Conservation (phyloP, 1,140 invertebrate genomes). For the Bemisia tabaci region DNA sequence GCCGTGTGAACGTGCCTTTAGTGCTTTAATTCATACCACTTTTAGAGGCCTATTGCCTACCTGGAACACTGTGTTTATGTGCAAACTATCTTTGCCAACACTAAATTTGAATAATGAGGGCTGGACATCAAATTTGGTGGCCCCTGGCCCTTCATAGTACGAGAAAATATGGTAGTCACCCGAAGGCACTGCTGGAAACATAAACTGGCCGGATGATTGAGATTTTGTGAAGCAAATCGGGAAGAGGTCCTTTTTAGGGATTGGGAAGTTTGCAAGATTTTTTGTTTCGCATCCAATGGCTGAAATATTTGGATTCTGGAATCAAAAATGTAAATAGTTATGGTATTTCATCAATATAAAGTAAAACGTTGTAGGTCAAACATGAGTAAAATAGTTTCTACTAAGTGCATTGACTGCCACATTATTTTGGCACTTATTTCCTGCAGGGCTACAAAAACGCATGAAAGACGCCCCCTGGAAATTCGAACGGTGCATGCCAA, state of each 20-base stretch:
- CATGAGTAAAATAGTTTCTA: no score
- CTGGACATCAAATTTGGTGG: conserved; percentile 61
- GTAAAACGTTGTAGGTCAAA: no score
- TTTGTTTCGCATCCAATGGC: neutral
- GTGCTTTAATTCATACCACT: no score
- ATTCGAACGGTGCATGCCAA: no score
- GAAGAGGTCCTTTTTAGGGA: neutral
- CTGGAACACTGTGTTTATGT: conserved; percentile 57
- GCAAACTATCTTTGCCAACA: conserved; percentile 55
- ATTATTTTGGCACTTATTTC: no score
- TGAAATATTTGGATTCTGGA: neutral
- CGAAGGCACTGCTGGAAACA: conserved; percentile 58
- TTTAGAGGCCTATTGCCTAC: no score
- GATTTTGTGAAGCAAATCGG: conserved; percentile 65
- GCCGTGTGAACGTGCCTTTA: no score
- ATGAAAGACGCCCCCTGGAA: no score
- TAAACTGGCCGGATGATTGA: conserved; percentile 57
- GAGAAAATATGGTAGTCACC: conserved; percentile 63
- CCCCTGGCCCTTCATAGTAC: conserved; percentile 42
- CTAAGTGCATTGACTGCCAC: no score
- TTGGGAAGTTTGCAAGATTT: neutral
- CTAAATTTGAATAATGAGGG: conserved; percentile 51
- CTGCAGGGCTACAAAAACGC: no score
- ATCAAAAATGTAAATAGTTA: no score
- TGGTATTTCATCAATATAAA: no score